Conservation (phyloP, 2,888 invertebrate species). For the Caenorhabditis zanzibari region DNA sequence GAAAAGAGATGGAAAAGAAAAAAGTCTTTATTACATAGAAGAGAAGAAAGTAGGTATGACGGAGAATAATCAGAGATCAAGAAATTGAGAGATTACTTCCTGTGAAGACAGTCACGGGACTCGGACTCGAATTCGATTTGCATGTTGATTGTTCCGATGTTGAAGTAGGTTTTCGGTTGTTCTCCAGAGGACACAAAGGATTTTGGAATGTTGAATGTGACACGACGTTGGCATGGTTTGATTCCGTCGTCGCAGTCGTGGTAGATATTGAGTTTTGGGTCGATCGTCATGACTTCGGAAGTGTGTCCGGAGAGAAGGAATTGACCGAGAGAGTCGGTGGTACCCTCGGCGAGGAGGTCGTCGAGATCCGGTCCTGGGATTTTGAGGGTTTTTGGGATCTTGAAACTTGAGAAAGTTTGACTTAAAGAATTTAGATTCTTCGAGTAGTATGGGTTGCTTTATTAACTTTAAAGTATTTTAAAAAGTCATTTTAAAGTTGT, state of each 20-base stretch:
- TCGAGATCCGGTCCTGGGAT: constrained; percentile 77
- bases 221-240: constrained; percentile 75
- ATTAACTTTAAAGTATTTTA: too few species aligned
- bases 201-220: constrained; percentile 74
- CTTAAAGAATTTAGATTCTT: too few species aligned
- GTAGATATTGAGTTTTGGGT: constrained; percentile 76
- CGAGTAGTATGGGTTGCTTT: too few species aligned
- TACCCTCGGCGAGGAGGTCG: constrained; percentile 77
- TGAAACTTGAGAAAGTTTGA: background rate
- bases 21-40: constrained; percentile 14
- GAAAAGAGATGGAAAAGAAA: constrained; percentile 21
- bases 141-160: constrained; percentile 72
- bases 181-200: constrained; percentile 73
- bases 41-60: constrained; percentile 5
- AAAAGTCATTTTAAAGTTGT: too few species aligned
- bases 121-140: constrained; percentile 75
- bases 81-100: constrained; percentile 20
- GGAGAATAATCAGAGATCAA: constrained; percentile 35
- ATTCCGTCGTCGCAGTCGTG: constrained; percentile 77
- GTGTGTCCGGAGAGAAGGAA: constrained; percentile 75
- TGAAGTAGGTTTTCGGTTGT: constrained; percentile 69
- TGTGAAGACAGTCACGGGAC: constrained; percentile 73
- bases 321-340: constrained; percentile 77
- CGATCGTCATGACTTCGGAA: constrained; percentile 77
- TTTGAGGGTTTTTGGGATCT: background rate